A percentile compares a stretch with the other conserved stretches of the same genome.
Conservation (phyloP, 2,797 vertebrate genomes). For the Danio choprae region DNA sequence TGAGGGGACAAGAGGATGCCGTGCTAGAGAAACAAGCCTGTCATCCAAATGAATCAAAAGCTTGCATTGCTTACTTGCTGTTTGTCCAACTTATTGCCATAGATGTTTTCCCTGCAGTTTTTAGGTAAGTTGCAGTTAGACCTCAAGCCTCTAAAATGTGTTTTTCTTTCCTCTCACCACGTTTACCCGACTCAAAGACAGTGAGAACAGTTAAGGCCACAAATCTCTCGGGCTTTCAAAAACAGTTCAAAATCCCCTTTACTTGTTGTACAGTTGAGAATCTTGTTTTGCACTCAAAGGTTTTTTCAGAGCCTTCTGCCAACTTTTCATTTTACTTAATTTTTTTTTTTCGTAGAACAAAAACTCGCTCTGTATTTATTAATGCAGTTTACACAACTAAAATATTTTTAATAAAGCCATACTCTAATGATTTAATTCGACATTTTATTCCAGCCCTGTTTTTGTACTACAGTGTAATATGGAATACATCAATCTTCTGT, state of each 20-base stretch:
- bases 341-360: no score
- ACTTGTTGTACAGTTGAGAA: background rate
- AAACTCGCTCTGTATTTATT: background rate
- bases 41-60: constrained; percentile 81
- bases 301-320: background rate
- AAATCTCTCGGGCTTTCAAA: constrained; percentile 29
- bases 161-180: background rate
- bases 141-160: background rate
- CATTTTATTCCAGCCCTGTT: constrained; percentile 81
- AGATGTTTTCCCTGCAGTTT: constrained; percentile 86
- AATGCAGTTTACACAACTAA: background rate
- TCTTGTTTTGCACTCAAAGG: background rate
- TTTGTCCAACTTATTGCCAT: constrained; percentile 89
- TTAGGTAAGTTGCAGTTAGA: constrained; percentile 79
- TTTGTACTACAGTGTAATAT: constrained; percentile 92
- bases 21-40: constrained; percentile 68
- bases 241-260: constrained; percentile 24
- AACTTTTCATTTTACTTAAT: background rate
- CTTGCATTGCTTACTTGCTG: constrained; percentile 91
- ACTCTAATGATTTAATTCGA: constrained; percentile 8
- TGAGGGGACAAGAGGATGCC: constrained; percentile 60
- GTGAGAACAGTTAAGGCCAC: constrained; percentile 31
- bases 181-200: constrained; percentile 24
- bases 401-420: background rate
- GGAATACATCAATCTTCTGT: constrained; percentile 82